Base-by-base conservation (phyloP, 1,140 invertebrate genomes). In the Leptopilina boulardi region DNA sequence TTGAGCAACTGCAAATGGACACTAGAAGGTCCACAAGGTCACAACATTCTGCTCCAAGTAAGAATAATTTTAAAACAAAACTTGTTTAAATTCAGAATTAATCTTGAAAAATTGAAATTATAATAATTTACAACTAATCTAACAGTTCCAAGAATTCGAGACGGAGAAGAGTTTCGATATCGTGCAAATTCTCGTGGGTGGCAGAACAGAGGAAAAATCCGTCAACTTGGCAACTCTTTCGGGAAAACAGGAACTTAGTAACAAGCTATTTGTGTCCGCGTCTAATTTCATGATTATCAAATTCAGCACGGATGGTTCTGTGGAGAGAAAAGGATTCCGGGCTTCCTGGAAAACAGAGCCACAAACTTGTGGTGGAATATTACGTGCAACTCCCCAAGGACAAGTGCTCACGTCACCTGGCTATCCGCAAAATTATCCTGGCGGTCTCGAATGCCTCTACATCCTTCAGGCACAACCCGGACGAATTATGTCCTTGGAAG, bases 201-300 rank as follows among this genome's bases (percentile, higher is more conserved):
- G 98, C 23, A 93, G 97, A 83, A 98, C 98, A 3, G 98, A 99
- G 91, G 96, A 98, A 76, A 97, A 98, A 82, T 96, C 97, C 15
- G 95, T 97, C 3, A 97, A 96, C 80, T 91, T 99, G 78, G 97
- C 96, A 0, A 98, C 97, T 0, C 89, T 99, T 8, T 99, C 98
- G 10, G 98, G 98, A 75, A 95, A 96, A 90, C 94, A 96, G 88
- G 95, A 97, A 87, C 87, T 97, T 71, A 94, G 95, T 54, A 95
- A 93, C 76, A 95, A 95, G 86, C 93, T 96, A 3, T 98, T 96
- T 89, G 96, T 97, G 4, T 98, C 98, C 0, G 98, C 97, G 18
- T 98, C 97, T 15, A 99, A 99, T 89, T 98, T 99, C 82, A 99
- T 99, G 97, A 98, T 99, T 76, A 94, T 99, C 77, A 98, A 98